Conservation (phyloP, 2,113 vertebrate species). For the Ictidomys tridecemlineatus region DNA sequence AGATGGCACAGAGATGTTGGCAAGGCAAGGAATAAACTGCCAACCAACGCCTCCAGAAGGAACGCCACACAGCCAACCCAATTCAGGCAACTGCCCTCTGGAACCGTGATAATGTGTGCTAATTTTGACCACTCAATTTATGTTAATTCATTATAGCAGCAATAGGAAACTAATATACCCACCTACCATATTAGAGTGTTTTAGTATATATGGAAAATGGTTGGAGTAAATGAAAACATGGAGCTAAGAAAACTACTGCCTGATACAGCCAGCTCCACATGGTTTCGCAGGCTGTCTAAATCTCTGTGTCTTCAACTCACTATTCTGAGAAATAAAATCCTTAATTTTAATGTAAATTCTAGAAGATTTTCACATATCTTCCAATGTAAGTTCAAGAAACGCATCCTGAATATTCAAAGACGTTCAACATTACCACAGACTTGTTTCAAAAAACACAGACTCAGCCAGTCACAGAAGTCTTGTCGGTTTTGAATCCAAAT, state of each 20-base stretch:
- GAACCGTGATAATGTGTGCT: neutral
- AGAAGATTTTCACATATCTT: neutral
- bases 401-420: conserved; percentile 8
- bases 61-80: neutral
- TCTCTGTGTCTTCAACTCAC: neutral
- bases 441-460: neutral
- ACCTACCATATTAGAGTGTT: neutral
- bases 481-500: conserved; percentile 40
- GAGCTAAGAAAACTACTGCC: neutral
- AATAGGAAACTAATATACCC: neutral
- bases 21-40: neutral
- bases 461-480: neutral
- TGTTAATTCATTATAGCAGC: neutral
- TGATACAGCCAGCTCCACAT: neutral
- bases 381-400: conserved; percentile 8
- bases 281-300: neutral
- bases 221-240: neutral
- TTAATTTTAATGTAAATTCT: neutral
- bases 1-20: neutral
- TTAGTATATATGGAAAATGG: neutral
- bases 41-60: neutral
- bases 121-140: neutral
- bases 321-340: neutral
- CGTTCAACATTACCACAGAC: neutral
- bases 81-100: neutral